Evolutionary conservation across 2,113 vertebrate genomes (phyloP).

Genomic region (Procapra przewalskii): DNA sequence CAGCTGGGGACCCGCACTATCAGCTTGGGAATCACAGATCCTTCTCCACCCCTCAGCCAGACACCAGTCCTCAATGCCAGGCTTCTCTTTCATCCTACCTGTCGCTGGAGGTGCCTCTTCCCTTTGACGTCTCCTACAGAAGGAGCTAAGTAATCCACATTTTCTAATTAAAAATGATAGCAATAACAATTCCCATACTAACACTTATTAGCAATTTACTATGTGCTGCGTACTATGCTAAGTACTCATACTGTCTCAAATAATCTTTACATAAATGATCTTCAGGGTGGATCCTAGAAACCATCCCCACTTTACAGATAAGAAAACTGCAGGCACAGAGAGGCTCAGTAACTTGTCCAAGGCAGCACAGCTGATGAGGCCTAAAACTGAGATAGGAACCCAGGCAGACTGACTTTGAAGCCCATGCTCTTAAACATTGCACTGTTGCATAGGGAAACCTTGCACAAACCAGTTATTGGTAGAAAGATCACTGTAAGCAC

Average conservation of each 20-base stretch:
- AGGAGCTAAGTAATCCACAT: background rate
- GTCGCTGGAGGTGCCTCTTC: background rate
- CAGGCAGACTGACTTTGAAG: background rate
- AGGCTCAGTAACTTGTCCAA: background rate
- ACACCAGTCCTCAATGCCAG: background rate
- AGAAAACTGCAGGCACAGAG: background rate
- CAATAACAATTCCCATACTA: background rate
- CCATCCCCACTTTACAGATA: background rate
- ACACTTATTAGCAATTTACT: background rate
- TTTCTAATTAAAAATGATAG: constrained; percentile 27
- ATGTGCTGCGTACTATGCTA: background rate
- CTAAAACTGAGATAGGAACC: background rate
- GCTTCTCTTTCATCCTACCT: background rate
- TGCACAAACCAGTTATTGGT: background rate
- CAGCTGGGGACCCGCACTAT: background rate
- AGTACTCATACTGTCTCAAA: background rate
- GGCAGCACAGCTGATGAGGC: background rate
- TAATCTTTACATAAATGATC: background rate
- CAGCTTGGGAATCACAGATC: background rate
- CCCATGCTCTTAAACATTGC: background rate
- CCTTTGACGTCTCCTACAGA: background rate
- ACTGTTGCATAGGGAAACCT: background rate
- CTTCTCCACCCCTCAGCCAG: background rate
- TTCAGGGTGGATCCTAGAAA: background rate
- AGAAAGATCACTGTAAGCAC: background rate